Percentiles rank a stretch among this genome's conserved stretches.
phyloP scores from a whole-genome alignment of 2,113 vertebrate species.

The Ictalurus furcatus region DNA sequence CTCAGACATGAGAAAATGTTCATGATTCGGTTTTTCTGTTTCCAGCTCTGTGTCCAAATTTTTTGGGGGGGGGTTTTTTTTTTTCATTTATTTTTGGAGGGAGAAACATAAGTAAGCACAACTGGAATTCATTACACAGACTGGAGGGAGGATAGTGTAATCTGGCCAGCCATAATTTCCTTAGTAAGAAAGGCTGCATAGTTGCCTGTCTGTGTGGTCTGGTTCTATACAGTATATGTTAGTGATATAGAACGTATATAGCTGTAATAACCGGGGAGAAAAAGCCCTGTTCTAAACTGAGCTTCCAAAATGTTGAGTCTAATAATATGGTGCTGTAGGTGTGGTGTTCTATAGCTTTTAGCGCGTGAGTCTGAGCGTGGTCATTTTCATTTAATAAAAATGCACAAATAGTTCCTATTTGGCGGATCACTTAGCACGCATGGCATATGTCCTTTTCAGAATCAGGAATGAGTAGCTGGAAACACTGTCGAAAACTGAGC shows the following conservation, averaged over 20 bases:
- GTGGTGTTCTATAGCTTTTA: not conserved
- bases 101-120: slow-evolving; percentile 13
- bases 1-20: slow-evolving; percentile 25
- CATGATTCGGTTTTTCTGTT: slow-evolving; percentile 20
- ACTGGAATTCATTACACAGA: slow-evolving; percentile 52
- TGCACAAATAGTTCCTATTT: not conserved
- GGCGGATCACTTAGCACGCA: not conserved
- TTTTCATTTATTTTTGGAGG: not conserved
- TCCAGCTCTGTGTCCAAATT: slow-evolving; percentile 36
- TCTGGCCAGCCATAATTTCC: slow-evolving; percentile 35
- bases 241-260: slow-evolving; percentile 9
- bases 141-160: slow-evolving; percentile 25
- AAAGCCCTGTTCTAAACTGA: not conserved
- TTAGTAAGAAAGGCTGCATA: slow-evolving; percentile 1
- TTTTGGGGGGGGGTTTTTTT: not conserved
- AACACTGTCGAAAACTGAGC: not conserved
- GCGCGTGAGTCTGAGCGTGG: not conserved
- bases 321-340: not conserved
- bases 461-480: not conserved
- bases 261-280: not conserved
- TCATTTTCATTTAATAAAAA: not conserved
- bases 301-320: not conserved
- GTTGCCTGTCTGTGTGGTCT: slow-evolving; percentile 41
- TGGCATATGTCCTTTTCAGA: not conserved
- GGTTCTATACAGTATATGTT: not conserved